Conservation (phyloP, 2,888 invertebrate species). For the Macaria notata region DNA sequence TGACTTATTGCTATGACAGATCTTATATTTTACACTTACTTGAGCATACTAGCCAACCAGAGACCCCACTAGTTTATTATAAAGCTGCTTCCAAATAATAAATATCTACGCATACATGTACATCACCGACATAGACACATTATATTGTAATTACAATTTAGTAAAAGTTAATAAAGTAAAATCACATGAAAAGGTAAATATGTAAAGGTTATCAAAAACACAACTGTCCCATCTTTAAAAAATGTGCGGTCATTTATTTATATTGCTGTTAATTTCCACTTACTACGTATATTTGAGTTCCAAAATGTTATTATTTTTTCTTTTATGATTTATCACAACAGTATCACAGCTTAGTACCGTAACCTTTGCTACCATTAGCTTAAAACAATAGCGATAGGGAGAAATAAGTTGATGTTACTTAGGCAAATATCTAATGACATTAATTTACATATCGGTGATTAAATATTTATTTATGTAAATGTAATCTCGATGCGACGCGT, state of each 20-base stretch:
- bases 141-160: too few species aligned
- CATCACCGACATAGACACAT: too few species aligned
- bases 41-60: too few species aligned
- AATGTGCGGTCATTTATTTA: slow-evolving; percentile 2
- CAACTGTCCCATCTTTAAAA: background rate
- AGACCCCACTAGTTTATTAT: too few species aligned
- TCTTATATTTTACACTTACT: too few species aligned
- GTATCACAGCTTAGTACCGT: background rate
- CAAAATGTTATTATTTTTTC: too few species aligned
- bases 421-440: slow-evolving; percentile 42
- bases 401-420: slow-evolving; percentile 37
- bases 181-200: background rate
- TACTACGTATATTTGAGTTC: too few species aligned
- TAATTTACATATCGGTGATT: slow-evolving; percentile 41
- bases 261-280: slow-evolving; percentile 12
- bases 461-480: slow-evolving; percentile 60
- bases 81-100: too few species aligned
- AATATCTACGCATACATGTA: too few species aligned
- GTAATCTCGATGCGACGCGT: slow-evolving; percentile 42
- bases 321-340: too few species aligned
- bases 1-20: too few species aligned
- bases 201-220: background rate
- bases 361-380: slow-evolving; percentile 24
- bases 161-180: too few species aligned
- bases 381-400: slow-evolving; percentile 17